Conservation (phyloP, 1,140 invertebrate species). For the Caenorhabditis brenneri region DNA sequence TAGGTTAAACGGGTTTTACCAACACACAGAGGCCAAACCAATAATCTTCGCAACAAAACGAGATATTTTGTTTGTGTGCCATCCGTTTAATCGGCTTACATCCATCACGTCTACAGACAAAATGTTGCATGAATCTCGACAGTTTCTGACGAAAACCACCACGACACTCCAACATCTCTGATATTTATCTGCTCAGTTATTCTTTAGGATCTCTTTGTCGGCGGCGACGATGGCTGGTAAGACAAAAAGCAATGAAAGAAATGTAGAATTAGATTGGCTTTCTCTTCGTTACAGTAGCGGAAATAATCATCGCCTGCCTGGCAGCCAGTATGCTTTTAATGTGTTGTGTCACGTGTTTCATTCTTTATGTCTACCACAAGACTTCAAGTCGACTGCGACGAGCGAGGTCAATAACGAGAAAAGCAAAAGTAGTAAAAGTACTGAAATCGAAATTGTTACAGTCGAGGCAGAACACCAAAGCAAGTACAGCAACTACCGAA, state of each 20-base stretch:
- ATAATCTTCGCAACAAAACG: constrained; percentile 37
- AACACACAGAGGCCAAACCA: neutral
- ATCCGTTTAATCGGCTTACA: constrained; percentile 16
- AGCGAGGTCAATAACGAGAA: neutral
- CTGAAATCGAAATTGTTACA: neutral
- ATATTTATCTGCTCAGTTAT: neutral
- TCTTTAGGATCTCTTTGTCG: neutral
- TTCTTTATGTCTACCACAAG: constrained; percentile 38
- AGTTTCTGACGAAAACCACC: neutral
- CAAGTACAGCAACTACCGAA: constrained; percentile 27
- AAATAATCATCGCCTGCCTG: constrained; percentile 31
- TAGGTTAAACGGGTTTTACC: no score
- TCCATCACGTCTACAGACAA: constrained; percentile 20
- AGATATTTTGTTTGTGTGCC: neutral
- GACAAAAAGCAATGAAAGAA: neutral
- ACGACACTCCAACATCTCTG: neutral
- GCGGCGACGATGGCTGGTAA: neutral
- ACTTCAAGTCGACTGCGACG: constrained; percentile 39
- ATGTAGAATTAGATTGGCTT: neutral
- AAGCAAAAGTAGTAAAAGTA: neutral
- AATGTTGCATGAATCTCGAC: constrained; percentile 36
- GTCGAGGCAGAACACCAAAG: constrained; percentile 28
- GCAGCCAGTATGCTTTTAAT: constrained; percentile 32
- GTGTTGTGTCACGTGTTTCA: constrained; percentile 32
- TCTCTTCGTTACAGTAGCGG: constrained; percentile 32